These are phyloP conservation scores for Vanessa atalanta DNA, from an alignment of 1,140 invertebrate species.

Conservation along the genomic window DNA sequence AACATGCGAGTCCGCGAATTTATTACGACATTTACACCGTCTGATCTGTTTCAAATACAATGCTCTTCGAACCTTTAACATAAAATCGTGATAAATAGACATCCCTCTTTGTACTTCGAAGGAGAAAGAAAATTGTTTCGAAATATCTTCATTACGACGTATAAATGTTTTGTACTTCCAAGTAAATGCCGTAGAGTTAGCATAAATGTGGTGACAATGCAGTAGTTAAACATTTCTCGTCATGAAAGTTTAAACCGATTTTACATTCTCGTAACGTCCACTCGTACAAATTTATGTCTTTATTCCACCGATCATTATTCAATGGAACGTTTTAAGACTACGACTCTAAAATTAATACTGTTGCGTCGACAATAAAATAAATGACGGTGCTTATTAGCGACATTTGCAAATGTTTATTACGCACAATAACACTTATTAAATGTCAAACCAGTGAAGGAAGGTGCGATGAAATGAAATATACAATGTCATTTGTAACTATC, in stretches of 20 bases:
- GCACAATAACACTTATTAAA: slow-evolving; percentile 32
- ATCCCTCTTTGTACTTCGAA: slow-evolving; percentile 33
- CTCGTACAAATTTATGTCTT: slow-evolving; percentile 33
- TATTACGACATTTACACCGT: slow-evolving; percentile 45
- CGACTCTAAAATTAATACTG: slow-evolving; percentile 32
- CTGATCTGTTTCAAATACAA: slow-evolving; percentile 45
- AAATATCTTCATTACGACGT: slow-evolving; percentile 21
- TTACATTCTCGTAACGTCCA: slow-evolving; percentile 21
- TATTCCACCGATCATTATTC: slow-evolving; percentile 30
- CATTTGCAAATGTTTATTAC: slow-evolving; percentile 34
- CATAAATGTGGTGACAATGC: slow-evolving; percentile 57
- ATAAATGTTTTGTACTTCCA: slow-evolving; percentile 27
- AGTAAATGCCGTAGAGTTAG: slow-evolving; percentile 46
- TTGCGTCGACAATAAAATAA: slow-evolving; percentile 27
- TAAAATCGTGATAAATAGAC: slow-evolving; percentile 27
- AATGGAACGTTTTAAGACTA: slow-evolving; percentile 32
- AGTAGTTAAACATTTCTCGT: slow-evolving; percentile 42
- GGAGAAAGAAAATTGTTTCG: slow-evolving; percentile 27
- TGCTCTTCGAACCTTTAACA: slow-evolving; percentile 30
- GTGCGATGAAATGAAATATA: slow-evolving; percentile 14
- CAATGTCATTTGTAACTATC: slow-evolving; percentile 17
- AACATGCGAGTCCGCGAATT: slow-evolving; percentile 44
- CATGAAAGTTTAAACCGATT: slow-evolving; percentile 20
- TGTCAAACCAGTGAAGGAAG: slow-evolving; percentile 20
- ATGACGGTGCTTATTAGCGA: slow-evolving; percentile 27